Conservation (phyloP, 1,140 invertebrate species). For the Drosophila bocqueti region DNA sequence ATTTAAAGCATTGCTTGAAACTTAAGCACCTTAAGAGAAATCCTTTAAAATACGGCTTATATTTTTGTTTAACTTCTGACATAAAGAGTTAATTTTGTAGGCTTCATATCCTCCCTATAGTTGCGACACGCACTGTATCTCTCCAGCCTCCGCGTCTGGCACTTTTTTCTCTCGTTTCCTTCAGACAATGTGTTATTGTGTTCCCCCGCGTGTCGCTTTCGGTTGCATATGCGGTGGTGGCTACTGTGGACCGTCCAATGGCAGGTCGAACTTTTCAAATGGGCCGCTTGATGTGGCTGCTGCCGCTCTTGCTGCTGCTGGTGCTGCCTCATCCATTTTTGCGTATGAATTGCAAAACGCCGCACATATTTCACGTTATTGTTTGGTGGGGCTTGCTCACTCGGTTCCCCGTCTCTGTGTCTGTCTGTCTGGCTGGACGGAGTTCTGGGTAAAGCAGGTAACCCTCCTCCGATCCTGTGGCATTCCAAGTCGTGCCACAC, state of each 20-base stretch:
- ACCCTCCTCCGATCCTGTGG: conserved; percentile 31
- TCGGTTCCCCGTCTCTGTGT: conserved; percentile 5
- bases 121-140: conserved; percentile 35
- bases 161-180: conserved; percentile 37
- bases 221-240: conserved; percentile 51
- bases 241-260: conserved; percentile 58
- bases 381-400: conserved; percentile 54
- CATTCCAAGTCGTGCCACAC: conserved; percentile 80
- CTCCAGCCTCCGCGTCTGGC: conserved; percentile 2
- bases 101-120: background rate
- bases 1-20: background rate
- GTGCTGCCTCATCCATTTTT: conserved; percentile 74
- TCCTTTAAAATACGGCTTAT: background rate
- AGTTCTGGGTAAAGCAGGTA: conserved; percentile 48
- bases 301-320: conserved; percentile 14
- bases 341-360: conserved; percentile 84
- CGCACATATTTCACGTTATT: conserved; percentile 84
- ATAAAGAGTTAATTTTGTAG: background rate
- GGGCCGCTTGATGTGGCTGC: conserved; percentile 50
- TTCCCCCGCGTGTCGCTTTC: conserved; percentile 31
- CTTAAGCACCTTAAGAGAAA: too few species aligned
- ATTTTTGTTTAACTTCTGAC: background rate
- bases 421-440: conserved; percentile 22
- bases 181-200: conserved; percentile 74
- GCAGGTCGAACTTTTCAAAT: conserved; percentile 70